phyloP scores from a whole-genome alignment of 2,113 vertebrate species.

The Oplegnathus fasciatus region DNA sequence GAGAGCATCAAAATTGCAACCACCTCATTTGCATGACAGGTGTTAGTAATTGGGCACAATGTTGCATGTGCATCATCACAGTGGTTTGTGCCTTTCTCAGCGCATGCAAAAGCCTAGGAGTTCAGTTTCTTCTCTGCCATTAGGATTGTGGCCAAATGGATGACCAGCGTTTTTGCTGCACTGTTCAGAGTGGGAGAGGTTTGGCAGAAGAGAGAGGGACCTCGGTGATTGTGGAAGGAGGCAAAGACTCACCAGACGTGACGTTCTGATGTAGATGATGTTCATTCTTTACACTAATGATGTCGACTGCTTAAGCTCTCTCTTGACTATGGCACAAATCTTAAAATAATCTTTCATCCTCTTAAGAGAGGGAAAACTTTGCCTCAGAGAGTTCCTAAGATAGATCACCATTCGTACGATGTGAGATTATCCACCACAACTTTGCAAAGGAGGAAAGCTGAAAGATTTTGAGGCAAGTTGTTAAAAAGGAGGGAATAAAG shows the following conservation, averaged over 20 bases:
- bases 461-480: slow-evolving; percentile 14
- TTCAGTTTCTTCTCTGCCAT: neutral
- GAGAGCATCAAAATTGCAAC: slow-evolving; percentile 40
- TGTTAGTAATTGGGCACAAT: slow-evolving; percentile 27
- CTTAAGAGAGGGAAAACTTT: slow-evolving; percentile 37
- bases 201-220: slow-evolving; percentile 9
- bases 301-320: slow-evolving; percentile 20
- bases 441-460: slow-evolving; percentile 20
- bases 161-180: neutral
- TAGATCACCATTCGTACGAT: slow-evolving; percentile 34
- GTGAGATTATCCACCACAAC: slow-evolving; percentile 39
- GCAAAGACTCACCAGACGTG: slow-evolving; percentile 11
- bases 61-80: slow-evolving; percentile 9
- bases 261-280: slow-evolving; percentile 22
- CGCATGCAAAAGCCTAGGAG: neutral
- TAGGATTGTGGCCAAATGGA: slow-evolving; percentile 12
- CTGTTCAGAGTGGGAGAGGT: neutral
- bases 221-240: slow-evolving; percentile 11
- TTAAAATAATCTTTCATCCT: slow-evolving; percentile 49
- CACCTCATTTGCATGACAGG: slow-evolving; percentile 39
- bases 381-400: slow-evolving; percentile 29
- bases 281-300: slow-evolving; percentile 49
- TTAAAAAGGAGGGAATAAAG: neutral
- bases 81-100: neutral
- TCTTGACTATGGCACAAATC: slow-evolving; percentile 35